Base-by-base conservation (phyloP, 2,797 vertebrate genomes). In the Eurystomus glaucurus region DNA sequence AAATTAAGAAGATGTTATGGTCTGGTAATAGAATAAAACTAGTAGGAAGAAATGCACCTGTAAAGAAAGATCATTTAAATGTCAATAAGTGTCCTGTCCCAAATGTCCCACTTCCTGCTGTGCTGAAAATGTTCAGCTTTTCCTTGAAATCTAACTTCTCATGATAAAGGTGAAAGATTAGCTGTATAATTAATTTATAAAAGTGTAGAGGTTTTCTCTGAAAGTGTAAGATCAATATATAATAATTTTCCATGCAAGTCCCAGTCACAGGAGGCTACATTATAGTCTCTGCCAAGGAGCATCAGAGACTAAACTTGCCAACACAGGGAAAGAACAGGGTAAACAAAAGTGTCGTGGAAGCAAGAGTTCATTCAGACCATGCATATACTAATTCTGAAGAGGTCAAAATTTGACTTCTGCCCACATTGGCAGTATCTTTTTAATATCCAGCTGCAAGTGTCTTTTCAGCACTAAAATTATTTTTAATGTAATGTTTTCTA, bases 401-500 rank as follows among this genome's bases (percentile, higher is more conserved):
- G 84, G 74, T 94, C 68, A 91, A 68, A 65, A 88, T 81, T 81
- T 85, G 60, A 78, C 89, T 91, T 90, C 60, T 87, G 70, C 69
- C 45, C 79, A 21, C 80, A 81, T 14, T 88, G 82, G 79, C 75
- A 87, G 25, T 93, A 91, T 90, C 60, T 88, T 94, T 94, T 91
- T 83, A 94, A 94, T 92, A 85, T 68, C 71, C 77, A 93, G 62
- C 76, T 85, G 57, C 35, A 90, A 97, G 81, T 5, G 1, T 66
- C 86, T 86, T 96, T 89, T 72, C 84, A 91, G 71, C 75, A 85
- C 82, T 86, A 78, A 91, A 97, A 97, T 96, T 62, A 95, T 96
- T 92, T 87, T 97, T 92, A 96, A 96, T 95, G 83, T 64, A 71
- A 94, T 92, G 61, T 95, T 96, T 97, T 91, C 87, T 90, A 81